Base-by-base conservation (phyloP, 2,888 invertebrate genomes). In the Agelastica alni region DNA sequence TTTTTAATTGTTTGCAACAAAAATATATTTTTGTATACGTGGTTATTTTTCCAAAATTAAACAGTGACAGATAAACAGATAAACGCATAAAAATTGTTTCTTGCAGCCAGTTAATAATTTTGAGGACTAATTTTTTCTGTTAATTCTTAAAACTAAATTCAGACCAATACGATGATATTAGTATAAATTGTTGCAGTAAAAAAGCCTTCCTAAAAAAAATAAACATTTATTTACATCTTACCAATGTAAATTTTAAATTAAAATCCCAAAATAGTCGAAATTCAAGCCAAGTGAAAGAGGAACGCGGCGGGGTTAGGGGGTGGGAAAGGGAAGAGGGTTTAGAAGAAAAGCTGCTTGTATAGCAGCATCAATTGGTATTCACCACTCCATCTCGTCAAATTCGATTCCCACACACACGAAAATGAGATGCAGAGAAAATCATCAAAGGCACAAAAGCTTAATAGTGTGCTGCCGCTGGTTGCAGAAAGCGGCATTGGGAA, bases 371-470 rank as follows among this genome's bases (percentile, higher is more conserved):
- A 76, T 77, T 76, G 76, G 75, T 77, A 77, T 77, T 76, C 77
- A 75, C 72, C 72, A 73, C 76, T 74, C 72, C 72, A 70, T 71
- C 71, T 74, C 75, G 72, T 74, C 74, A 76, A 77, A 76, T 76
- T 76, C 75, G 75, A 75, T 76, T 75, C 74, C 70, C 70, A 70
- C 73, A 72, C 70, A 72, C 70, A 72, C 70, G 75, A 76, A 77
- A 77, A 77, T 77, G 76, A 77, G 77, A 77, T 77, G 76, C 76
- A 77, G 75, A 72, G 74, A 73, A 75, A 77, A 77, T 77, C 76
- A 76, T 77, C 77, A 77, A 77, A 77, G 75, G 76, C 75, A 77
- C 75, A 76, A 76, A 67, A 76, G 77, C 77, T 74, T 75, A 73
- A 72, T 74, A 74, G 68, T 71, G 60, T 71, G n/a, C 65, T 63